phyloP scores from a whole-genome alignment of 2,797 vertebrate species.

The Salarias fasciatus region DNA sequence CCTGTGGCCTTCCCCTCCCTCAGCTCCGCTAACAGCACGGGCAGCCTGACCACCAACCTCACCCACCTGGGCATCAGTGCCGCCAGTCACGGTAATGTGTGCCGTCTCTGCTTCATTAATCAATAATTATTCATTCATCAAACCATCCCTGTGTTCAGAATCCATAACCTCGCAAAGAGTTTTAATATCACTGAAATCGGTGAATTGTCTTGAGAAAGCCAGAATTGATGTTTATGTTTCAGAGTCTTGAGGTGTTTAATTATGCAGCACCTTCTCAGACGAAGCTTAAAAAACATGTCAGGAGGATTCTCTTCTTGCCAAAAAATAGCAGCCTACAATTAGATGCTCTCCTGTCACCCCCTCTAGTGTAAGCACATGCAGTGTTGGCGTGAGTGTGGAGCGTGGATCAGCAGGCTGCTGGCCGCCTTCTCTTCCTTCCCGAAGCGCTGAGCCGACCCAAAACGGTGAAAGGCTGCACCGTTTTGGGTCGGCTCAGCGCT shows the following conservation, averaged over 20 bases:
- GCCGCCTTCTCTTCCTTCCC: not conserved
- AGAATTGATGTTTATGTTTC: too few relatives aligned
- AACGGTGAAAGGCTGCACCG: not conserved
- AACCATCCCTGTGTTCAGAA: too few relatives aligned
- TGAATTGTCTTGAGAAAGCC: too few relatives aligned
- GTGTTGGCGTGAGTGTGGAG: conserved; percentile 2
- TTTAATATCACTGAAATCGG: too few relatives aligned
- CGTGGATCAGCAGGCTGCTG: conserved; percentile 20
- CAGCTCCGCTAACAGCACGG: conserved; percentile 90
- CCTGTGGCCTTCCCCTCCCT: conserved; percentile 88
- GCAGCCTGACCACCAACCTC: conserved; percentile 93
- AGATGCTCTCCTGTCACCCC: not conserved
- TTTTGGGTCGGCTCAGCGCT: conserved; percentile 6
- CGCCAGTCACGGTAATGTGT: conserved; percentile 85
- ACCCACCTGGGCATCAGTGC: conserved; percentile 93
- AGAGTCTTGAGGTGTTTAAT: not conserved
- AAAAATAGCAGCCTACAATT: not conserved
- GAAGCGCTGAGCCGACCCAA: too few relatives aligned
- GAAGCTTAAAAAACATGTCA: not conserved
- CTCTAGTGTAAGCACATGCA: not conserved
- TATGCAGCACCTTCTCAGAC: not conserved
- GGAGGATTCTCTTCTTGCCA: not conserved
- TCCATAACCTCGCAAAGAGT: too few relatives aligned
- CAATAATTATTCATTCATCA: too few relatives aligned
- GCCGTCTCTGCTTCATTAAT: too few relatives aligned